phyloP scores from a whole-genome alignment of 2,113 vertebrate species.

The Oreocharis arfaki region DNA sequence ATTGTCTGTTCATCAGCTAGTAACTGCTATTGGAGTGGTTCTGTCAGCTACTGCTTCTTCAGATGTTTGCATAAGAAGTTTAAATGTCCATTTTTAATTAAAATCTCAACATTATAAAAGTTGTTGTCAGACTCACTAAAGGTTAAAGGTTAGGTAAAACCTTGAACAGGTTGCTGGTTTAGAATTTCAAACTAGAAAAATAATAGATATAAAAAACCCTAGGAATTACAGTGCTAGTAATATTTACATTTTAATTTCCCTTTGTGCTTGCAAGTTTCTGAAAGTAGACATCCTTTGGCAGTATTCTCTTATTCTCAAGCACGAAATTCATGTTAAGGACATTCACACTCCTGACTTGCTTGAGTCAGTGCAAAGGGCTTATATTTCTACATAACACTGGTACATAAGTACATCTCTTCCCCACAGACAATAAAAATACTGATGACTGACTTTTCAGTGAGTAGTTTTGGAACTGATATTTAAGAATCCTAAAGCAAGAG shows the following conservation, averaged over 20 bases:
- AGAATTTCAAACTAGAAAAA: constrained; percentile 29
- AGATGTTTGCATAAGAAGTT: neutral
- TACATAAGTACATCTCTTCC: neutral
- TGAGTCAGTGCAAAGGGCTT: neutral
- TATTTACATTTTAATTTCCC: constrained; percentile 23
- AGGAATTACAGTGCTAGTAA: neutral
- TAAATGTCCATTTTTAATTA: neutral
- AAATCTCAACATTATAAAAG: neutral
- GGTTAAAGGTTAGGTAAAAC: neutral
- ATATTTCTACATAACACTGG: neutral
- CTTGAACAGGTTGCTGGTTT: neutral
- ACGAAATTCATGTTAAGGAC: neutral
- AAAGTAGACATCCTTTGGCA: constrained; percentile 14
- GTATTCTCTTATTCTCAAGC: constrained; percentile 28
- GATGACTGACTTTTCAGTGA: neutral
- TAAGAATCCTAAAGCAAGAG: neutral
- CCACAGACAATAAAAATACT: neutral
- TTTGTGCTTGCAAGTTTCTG: constrained; percentile 47
- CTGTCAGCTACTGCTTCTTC: neutral
- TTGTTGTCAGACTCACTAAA: neutral
- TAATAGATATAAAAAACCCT: neutral
- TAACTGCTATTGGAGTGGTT: neutral
- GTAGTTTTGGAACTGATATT: neutral
- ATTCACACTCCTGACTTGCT: neutral
- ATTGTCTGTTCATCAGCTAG: neutral